Base-by-base conservation (phyloP, 2,113 vertebrate species). In the Dasyornis broadbenti region DNA sequence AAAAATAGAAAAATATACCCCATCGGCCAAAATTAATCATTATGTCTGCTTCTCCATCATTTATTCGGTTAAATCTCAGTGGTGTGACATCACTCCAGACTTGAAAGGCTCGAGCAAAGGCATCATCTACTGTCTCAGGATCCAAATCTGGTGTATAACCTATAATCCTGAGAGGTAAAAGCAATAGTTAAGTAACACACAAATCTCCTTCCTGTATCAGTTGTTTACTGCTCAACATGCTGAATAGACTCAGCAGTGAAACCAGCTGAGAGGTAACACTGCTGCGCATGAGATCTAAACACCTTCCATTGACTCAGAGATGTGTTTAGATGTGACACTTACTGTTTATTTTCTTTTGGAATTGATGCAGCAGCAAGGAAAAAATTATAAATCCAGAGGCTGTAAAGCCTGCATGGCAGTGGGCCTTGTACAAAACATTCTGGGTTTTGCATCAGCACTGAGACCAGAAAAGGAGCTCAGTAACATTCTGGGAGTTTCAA, bases 11-110 rank as follows among this genome's bases (percentile, higher is more conserved):
- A 90, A 22, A 65, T 69, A 65, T 99, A 99, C 99, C 99, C 97
- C 99, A 99, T 92, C 99, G 98, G n/a, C 99, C 99, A 83, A 99
- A 99, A 92, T 99, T 99, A 91, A 99, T 98, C 99, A 99, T 99
- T 91, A 99, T 99, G 96, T 99, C 99, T 26, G 99, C 99, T 82
- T 99, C 99, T 95, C 99, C 99, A 15, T 99, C 99, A 2, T 98
- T 98, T 91, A 99, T 96, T 72, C 99, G 98, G 40, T 96, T 97
- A 94, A 99, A 99, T 33, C 96, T 88, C 37, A 99, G 98, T 0
- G 99, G 99, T 8, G 99, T 99, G 85, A 99, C 98, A 4, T 99
- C 98, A 59, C 99, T 99, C 99, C 99, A 99, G 26, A 99, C 99
- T 98, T 98, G 98, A 97, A 99, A 99, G 91, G 99, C 99, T 86